These are phyloP conservation scores for Cyphomyrus discorhynchus DNA, from an alignment of 2,113 vertebrate species.

Conservation along the genomic window DNA sequence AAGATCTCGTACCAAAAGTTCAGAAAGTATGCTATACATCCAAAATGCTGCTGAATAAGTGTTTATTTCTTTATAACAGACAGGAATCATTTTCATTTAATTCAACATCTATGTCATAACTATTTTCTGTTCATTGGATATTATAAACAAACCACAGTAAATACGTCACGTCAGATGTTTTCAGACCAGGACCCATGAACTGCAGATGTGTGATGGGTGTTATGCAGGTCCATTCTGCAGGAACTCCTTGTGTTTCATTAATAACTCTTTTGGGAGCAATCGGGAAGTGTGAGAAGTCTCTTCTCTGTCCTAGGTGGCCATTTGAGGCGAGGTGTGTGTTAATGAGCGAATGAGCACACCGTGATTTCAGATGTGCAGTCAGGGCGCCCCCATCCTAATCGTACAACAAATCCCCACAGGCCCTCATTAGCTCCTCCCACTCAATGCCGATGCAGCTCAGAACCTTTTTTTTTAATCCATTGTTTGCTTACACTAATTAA, in stretches of 20 bases:
- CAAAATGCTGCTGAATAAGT: not conserved
- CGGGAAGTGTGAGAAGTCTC: not conserved
- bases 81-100: not conserved
- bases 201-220: not conserved
- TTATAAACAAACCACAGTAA: not conserved
- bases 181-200: not conserved
- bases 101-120: not conserved
- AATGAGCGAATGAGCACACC: not conserved
- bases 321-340: not conserved
- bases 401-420: slow-evolving; percentile 7
- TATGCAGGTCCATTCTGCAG: not conserved
- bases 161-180: not conserved
- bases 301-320: not conserved
- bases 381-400: slow-evolving; percentile 3
- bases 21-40: not conserved
- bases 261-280: not conserved
- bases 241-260: slow-evolving; percentile 4
- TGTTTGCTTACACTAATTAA: slow-evolving; percentile 22
- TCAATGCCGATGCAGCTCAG: not conserved
- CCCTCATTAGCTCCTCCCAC: slow-evolving; percentile 16
- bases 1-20: not conserved
- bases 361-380: not conserved
- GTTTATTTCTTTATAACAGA: not conserved
- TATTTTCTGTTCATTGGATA: not conserved
- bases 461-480: slow-evolving; percentile 9